Evolutionary conservation across 2,888 invertebrate genomes (phyloP).

Genomic region (Piscicola geometra): DNA sequence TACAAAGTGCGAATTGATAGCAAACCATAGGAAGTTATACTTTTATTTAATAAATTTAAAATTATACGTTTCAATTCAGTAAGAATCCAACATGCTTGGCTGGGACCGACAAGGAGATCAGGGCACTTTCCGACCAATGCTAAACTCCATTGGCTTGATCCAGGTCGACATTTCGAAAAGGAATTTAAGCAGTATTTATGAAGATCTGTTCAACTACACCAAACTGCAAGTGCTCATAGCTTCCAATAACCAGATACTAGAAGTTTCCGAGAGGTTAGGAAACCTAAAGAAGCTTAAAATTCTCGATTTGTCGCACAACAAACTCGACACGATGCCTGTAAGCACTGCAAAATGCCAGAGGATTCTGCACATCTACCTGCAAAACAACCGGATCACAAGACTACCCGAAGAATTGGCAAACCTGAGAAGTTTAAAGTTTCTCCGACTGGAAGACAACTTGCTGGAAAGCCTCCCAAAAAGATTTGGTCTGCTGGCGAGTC

Average conservation of each 20-base stretch:
- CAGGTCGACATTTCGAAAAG: constrained; percentile 14
- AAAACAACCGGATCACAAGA: constrained; percentile 49
- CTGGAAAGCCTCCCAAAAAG: constrained; percentile 51
- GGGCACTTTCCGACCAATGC: not conserved
- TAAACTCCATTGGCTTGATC: constrained; percentile 19
- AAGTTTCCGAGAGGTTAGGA: constrained; percentile 48
- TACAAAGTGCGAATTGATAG: no score
- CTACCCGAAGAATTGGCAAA: constrained; percentile 47
- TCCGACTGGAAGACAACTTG: constrained; percentile 45
- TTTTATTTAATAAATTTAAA: no score
- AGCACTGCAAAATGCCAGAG: constrained; percentile 50
- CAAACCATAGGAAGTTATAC: no score
- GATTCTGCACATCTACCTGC: constrained; percentile 50
- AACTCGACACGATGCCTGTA: constrained; percentile 48
- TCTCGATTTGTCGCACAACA: constrained; percentile 48
- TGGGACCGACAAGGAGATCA: not conserved
- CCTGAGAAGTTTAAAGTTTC: constrained; percentile 35
- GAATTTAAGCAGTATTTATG: not conserved
- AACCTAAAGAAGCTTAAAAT: constrained; percentile 47
- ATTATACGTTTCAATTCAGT: no score
- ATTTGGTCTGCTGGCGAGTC: constrained; percentile 47
- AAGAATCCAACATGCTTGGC: not conserved
- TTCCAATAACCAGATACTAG: constrained; percentile 47
- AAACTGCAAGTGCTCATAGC: constrained; percentile 20
- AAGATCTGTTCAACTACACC: constrained; percentile 4